These are phyloP conservation scores for Papilio xuthus DNA, from an alignment of 1,140 invertebrate genomes.

Conservation along the genomic window DNA sequence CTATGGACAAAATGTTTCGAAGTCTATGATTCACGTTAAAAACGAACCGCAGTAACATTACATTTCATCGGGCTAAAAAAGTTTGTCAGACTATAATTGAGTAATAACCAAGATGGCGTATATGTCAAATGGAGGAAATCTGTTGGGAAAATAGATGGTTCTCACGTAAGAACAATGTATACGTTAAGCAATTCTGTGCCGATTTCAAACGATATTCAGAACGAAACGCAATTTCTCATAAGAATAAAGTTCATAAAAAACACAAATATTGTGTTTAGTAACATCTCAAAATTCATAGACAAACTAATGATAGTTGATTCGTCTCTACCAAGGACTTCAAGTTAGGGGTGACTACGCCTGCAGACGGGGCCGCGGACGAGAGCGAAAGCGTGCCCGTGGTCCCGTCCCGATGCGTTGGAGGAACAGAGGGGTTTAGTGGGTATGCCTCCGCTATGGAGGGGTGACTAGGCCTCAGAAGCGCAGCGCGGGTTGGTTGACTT, in stretches of 20 bases:
- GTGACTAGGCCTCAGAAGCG: too few species aligned
- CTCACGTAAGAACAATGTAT: background rate
- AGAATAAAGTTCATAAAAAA: background rate
- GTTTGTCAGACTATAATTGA: too few species aligned
- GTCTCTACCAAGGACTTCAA: too few species aligned
- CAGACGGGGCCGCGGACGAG: too few species aligned
- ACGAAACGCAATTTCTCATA: background rate
- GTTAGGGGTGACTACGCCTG: too few species aligned
- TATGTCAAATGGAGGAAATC: background rate
- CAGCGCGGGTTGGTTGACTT: too few species aligned
- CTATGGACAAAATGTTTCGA: background rate
- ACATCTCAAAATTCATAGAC: background rate
- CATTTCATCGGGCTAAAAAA: background rate
- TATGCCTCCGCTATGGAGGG: too few species aligned
- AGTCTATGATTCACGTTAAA: background rate
- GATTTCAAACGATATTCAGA: conserved; percentile 7
- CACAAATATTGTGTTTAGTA: too few species aligned
- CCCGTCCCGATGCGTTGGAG: too few species aligned
- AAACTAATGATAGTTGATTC: too few species aligned
- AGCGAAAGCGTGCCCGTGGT: too few species aligned
- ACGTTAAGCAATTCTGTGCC: background rate
- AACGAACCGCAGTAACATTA: background rate
- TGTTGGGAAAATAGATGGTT: background rate
- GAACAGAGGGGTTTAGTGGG: too few species aligned
- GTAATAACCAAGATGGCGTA: background rate